Evolutionary conservation across 1,140 invertebrate genomes (phyloP).

Genomic region (Nasonia giraulti): DNA sequence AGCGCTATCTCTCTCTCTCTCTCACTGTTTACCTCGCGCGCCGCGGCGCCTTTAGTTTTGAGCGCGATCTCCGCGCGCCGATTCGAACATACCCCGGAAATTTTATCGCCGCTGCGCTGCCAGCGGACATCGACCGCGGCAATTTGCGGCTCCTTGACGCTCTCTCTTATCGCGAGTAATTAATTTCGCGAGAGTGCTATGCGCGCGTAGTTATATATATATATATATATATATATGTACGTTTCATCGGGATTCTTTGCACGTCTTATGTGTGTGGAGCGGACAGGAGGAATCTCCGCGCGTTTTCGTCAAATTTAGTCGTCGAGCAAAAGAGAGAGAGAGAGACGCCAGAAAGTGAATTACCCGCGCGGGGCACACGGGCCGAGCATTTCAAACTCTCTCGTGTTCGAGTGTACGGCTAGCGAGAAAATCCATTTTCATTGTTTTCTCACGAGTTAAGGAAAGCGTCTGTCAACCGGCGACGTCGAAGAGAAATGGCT

Average conservation of each 20-base stretch:
- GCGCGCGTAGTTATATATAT: no score
- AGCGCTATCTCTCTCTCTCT: background rate
- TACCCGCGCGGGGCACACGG: background rate
- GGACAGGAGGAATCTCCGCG: no score
- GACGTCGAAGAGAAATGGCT: conserved; percentile 52
- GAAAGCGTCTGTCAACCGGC: conserved; percentile 56
- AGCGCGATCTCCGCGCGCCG: background rate
- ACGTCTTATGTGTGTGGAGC: no score
- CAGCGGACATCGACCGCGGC: background rate
- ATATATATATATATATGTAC: no score
- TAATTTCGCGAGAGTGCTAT: conserved; percentile 3
- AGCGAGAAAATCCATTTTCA: conserved; percentile 55
- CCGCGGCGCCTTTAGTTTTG: conserved; percentile 25
- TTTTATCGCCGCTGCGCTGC: conserved; percentile 22
- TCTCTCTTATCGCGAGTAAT: conserved; percentile 10
- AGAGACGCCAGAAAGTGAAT: conserved; percentile 32
- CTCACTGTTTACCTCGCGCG: no score
- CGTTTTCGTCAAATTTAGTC: conserved; percentile 33
- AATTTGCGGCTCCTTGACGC: conserved; percentile 33
- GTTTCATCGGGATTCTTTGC: no score
- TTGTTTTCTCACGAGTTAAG: conserved; percentile 57
- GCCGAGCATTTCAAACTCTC: conserved; percentile 18
- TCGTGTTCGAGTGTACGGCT: background rate
- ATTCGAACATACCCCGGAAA: conserved; percentile 36
- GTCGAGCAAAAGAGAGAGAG: background rate